These are phyloP conservation scores for Pogonocherus hispidulus DNA, from an alignment of 2,888 invertebrate species.

Conservation along the genomic window DNA sequence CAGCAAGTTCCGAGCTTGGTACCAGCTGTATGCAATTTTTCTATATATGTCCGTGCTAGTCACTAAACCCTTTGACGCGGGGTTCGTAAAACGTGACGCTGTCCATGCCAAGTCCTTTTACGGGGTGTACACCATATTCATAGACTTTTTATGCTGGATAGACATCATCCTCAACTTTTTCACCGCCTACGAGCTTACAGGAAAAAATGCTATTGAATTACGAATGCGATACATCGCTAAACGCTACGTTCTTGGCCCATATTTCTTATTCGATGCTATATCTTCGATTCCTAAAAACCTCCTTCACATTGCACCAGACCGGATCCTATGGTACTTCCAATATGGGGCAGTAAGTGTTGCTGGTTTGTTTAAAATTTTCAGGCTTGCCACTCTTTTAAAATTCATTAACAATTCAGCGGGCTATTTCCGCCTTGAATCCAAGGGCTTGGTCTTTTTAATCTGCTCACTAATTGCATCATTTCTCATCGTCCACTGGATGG, in stretches of 20 bases:
- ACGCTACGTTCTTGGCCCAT: slow-evolving; percentile 40
- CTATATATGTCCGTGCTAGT: slow-evolving; percentile 38
- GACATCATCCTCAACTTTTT: slow-evolving; percentile 45
- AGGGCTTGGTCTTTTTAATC: neutral
- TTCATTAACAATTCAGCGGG: neutral
- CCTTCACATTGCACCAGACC: neutral
- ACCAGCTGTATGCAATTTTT: slow-evolving; percentile 44
- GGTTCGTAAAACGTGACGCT: slow-evolving; percentile 3
- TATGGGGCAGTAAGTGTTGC: neutral
- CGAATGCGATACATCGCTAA: slow-evolving; percentile 34
- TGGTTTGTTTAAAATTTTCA: neutral
- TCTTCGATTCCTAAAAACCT: slow-evolving; percentile 37
- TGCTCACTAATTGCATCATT: neutral
- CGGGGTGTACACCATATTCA: neutral
- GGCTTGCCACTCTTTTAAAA: neutral
- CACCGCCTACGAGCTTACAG: slow-evolving; percentile 37
- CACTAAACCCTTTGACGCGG: slow-evolving; percentile 40
- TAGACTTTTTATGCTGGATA: slow-evolving; percentile 36
- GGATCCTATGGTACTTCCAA: too few relatives aligned
- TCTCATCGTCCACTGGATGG: neutral
- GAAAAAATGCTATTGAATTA: slow-evolving; percentile 38
- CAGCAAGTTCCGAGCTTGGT: slow-evolving; percentile 36
- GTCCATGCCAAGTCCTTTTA: neutral
- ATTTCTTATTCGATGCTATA: slow-evolving; percentile 46
- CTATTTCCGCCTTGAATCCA: neutral